phyloP scores from a whole-genome alignment of 2,113 vertebrate species.

The Phasianus colchicus region DNA sequence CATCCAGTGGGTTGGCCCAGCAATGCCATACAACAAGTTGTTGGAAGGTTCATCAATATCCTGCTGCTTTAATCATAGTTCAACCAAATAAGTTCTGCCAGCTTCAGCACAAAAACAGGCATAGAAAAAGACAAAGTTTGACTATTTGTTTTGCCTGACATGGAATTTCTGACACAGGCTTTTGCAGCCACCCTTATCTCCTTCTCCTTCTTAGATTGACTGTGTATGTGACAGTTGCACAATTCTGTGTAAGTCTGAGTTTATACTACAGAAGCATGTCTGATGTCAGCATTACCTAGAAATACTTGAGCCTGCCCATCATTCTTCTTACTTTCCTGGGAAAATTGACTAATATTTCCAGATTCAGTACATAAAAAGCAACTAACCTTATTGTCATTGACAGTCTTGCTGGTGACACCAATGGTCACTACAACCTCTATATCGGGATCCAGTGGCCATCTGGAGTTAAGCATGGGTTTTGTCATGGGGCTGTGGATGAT shows the following conservation, averaged over 20 bases:
- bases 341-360: background rate
- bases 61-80: background rate
- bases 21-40: fast-evolving
- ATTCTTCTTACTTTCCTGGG: background rate
- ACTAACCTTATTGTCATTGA: constrained; percentile 77
- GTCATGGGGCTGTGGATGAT: constrained; percentile 34
- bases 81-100: fast-evolving
- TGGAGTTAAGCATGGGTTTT: background rate
- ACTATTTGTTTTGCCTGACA: background rate
- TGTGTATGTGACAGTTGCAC: fast-evolving
- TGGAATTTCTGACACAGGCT: background rate
- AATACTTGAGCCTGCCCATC: fast-evolving
- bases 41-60: background rate
- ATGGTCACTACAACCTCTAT: constrained; percentile 69
- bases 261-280: fast-evolving
- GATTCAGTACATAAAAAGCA: fast-evolving
- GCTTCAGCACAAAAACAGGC: background rate
- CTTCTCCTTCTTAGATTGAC: background rate
- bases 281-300: fast-evolving
- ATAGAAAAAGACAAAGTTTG: fast-evolving
- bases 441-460: constrained; percentile 67
- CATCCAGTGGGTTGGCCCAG: background rate
- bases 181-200: background rate
- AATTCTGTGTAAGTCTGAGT: background rate
- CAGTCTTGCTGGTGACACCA: constrained; percentile 8